Conservation (phyloP, 2,113 vertebrate genomes). For the Heterotis niloticus region DNA sequence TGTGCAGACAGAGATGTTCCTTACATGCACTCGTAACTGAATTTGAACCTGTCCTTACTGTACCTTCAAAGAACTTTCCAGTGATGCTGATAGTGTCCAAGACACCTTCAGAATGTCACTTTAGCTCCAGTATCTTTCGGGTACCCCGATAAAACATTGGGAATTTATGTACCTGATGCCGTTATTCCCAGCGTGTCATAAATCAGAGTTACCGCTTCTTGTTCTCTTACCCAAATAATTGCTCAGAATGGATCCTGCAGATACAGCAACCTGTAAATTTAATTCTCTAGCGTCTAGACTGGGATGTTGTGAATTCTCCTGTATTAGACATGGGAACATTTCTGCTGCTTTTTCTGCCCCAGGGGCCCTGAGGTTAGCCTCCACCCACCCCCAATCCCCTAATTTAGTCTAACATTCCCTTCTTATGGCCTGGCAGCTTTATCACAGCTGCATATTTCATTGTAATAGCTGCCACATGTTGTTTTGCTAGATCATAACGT, state of each 20-base stretch:
- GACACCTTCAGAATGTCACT: too few relatives aligned
- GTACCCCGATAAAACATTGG: too few relatives aligned
- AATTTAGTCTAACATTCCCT: neutral
- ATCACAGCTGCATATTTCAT: conserved; percentile 6
- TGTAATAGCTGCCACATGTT: conserved; percentile 22
- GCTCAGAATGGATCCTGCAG: neutral
- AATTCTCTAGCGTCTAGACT: neutral
- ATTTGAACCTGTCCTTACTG: neutral
- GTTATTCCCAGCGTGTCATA: neutral
- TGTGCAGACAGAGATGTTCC: too few relatives aligned
- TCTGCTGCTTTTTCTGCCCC: neutral
- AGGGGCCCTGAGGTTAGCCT: neutral
- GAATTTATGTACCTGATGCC: too few relatives aligned
- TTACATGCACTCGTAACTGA: too few relatives aligned
- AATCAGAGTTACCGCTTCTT: neutral
- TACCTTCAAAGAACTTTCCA: neutral
- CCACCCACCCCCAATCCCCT: neutral
- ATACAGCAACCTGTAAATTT: neutral
- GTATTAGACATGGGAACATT: neutral
- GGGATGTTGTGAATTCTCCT: neutral
- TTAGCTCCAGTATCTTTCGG: too few relatives aligned
- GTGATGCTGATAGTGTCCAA: neutral
- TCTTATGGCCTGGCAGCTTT: neutral
- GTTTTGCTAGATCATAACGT: neutral
- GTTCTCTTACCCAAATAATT: too few relatives aligned